Evolutionary conservation across 35 echinoderm and acorn worm genomes (phyloP).

Genomic region (Acanthaster planci): DNA sequence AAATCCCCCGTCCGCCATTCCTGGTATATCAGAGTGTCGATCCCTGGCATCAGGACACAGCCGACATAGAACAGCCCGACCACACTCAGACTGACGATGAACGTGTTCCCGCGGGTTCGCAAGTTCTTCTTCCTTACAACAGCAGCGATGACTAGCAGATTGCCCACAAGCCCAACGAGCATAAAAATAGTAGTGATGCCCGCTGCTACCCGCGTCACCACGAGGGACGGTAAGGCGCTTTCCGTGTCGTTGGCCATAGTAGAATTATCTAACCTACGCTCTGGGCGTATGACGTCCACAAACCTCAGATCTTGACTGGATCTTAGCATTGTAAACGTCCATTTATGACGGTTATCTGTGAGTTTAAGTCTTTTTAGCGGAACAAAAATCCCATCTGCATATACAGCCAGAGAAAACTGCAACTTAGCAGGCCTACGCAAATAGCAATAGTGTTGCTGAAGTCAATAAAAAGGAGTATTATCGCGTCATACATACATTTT

Average conservation of each 20-base stretch:
- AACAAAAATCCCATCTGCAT: too few species aligned
- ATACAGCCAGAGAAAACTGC: too few species aligned
- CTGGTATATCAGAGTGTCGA: not conserved
- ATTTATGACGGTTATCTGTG: too few species aligned
- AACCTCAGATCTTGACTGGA: not conserved
- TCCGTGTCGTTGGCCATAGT: not conserved
- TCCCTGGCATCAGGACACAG: not conserved
- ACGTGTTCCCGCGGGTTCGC: slow-evolving; percentile 32
- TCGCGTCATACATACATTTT: too few species aligned
- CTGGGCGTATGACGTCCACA: not conserved
- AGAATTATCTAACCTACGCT: not conserved
- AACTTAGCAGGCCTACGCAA: too few species aligned
- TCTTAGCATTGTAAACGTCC: too few species aligned
- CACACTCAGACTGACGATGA: slow-evolving; percentile 33
- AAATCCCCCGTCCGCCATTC: not conserved
- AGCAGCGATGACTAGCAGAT: slow-evolving; percentile 31
- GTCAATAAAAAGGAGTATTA: too few species aligned
- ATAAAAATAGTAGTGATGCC: slow-evolving; percentile 5
- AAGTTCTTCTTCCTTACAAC: slow-evolving; percentile 25
- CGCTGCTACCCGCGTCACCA: slow-evolving; percentile 3
- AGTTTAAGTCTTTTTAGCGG: too few species aligned
- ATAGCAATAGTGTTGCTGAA: too few species aligned
- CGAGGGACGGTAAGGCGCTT: not conserved
- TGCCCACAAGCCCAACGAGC: slow-evolving; percentile 31
- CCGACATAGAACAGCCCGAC: slow-evolving; percentile 4